Evolutionary conservation across 2,797 vertebrate species (phyloP).

Genomic region (Lutjanus campechanus): DNA sequence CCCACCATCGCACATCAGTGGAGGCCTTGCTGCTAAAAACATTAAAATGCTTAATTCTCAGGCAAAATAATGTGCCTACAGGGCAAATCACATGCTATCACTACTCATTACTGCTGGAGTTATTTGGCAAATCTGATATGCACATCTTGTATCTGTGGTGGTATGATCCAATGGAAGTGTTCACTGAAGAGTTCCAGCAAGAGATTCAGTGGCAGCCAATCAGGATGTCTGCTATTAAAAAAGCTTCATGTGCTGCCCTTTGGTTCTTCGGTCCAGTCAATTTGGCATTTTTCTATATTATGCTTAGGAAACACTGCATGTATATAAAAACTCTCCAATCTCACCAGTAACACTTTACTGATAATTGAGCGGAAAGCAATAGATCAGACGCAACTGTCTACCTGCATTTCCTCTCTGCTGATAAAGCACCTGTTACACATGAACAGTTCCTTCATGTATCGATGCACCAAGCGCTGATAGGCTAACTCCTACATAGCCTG

Average conservation of each 20-base stretch:
- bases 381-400: conserved; percentile 4
- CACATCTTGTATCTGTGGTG: conserved; percentile 28
- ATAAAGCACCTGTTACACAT: conserved; percentile 69
- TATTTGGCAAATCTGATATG: conserved; percentile 70
- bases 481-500: conserved; percentile 43
- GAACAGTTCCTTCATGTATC: conserved; percentile 34
- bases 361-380: conserved; percentile 6
- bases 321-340: conserved; percentile 38
- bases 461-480: conserved; percentile 23
- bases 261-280: conserved; percentile 47
- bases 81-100: conserved; percentile 40
- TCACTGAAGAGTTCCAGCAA: conserved; percentile 31
- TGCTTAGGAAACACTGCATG: conserved; percentile 52
- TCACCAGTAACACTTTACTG: conserved; percentile 27
- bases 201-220: conserved; percentile 21
- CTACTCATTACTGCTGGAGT: conserved; percentile 39
- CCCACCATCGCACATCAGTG: conserved; percentile 9
- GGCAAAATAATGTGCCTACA: conserved; percentile 10
- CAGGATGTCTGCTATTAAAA: conserved; percentile 22
- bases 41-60: conserved; percentile 25
- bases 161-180: conserved; percentile 29
- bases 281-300: conserved; percentile 61
- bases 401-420: conserved; percentile 25
- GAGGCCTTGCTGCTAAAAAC: conserved; percentile 28
- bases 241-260: conserved; percentile 40